phyloP scores from a whole-genome alignment of 2,888 invertebrate species.

The Ptilodon capucinus region DNA sequence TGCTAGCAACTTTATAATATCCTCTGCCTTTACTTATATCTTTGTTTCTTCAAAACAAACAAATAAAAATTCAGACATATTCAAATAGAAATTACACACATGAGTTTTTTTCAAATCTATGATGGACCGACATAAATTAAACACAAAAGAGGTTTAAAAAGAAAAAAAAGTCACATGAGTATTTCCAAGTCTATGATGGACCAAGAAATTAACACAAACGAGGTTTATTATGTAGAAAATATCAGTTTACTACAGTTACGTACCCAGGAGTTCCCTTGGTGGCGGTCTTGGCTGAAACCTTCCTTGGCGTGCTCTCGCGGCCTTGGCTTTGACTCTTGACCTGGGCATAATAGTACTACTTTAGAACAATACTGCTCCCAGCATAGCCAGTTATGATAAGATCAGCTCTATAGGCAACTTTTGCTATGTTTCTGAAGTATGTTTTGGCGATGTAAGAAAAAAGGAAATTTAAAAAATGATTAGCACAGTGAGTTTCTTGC shows the following conservation, averaged over 20 bases:
- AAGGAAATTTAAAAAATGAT: too few relatives aligned
- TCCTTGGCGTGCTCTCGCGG: conserved; percentile 81
- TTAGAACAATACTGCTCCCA: too few relatives aligned
- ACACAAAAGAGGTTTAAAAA: neutral
- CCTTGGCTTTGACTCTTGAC: conserved; percentile 74
- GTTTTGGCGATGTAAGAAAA: too few relatives aligned
- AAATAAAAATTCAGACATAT: too few relatives aligned
- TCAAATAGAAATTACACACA: neutral
- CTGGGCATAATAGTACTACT: conserved; percentile 56
- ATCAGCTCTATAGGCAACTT: too few relatives aligned
- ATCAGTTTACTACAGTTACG: conserved; percentile 43
- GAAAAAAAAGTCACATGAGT: conserved; percentile 1
- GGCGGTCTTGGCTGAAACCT: conserved; percentile 84
- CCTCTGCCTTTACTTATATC: neutral
- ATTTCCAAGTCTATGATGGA: too few relatives aligned
- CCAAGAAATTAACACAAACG: conserved; percentile 2
- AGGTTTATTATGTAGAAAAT: neutral
- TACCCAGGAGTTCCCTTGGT: conserved; percentile 76
- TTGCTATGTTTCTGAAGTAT: too few relatives aligned
- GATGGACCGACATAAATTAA: conserved; percentile 19
- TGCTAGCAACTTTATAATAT: too few relatives aligned
- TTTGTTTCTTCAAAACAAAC: neutral
- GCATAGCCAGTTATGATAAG: neutral
- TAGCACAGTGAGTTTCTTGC: too few relatives aligned
- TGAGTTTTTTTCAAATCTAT: conserved; percentile 20